Evolutionary conservation across 1,140 invertebrate species (phyloP).

Genomic region (Pseudomyrmex cubaensis): DNA sequence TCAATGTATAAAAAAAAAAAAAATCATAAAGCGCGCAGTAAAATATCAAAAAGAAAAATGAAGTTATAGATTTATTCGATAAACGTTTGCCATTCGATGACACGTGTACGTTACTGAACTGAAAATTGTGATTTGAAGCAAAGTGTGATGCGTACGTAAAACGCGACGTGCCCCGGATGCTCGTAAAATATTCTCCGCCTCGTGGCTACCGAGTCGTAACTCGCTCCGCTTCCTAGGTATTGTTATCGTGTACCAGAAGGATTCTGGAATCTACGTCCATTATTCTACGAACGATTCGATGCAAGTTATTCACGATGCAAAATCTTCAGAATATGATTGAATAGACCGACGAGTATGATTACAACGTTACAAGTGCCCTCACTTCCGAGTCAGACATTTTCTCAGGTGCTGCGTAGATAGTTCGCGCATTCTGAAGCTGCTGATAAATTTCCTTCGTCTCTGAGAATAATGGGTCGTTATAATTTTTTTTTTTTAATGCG

Average conservation of each 20-base stretch:
- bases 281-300: neutral
- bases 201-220: slow-evolving; percentile 73
- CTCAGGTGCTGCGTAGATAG: too few relatives aligned
- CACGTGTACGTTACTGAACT: neutral
- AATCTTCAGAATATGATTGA: neutral
- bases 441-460: too few relatives aligned
- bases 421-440: too few relatives aligned
- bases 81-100: slow-evolving; percentile 15
- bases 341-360: slow-evolving; percentile 1
- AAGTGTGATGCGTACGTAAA: slow-evolving; percentile 62
- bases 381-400: too few relatives aligned
- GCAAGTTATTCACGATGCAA: neutral
- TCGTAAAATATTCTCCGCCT: slow-evolving; percentile 66
- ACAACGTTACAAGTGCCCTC: neutral
- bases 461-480: too few relatives aligned
- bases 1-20: too few relatives aligned
- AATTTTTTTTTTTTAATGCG: too few relatives aligned
- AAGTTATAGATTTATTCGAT: neutral
- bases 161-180: slow-evolving; percentile 65
- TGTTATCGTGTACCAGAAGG: slow-evolving; percentile 63
- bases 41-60: neutral
- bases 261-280: slow-evolving; percentile 61
- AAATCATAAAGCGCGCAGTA: neutral
- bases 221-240: slow-evolving; percentile 73
- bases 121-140: slow-evolving; percentile 54